Conservation (phyloP, 2,888 invertebrate species). For the Drosophila pseudotakahashii region DNA sequence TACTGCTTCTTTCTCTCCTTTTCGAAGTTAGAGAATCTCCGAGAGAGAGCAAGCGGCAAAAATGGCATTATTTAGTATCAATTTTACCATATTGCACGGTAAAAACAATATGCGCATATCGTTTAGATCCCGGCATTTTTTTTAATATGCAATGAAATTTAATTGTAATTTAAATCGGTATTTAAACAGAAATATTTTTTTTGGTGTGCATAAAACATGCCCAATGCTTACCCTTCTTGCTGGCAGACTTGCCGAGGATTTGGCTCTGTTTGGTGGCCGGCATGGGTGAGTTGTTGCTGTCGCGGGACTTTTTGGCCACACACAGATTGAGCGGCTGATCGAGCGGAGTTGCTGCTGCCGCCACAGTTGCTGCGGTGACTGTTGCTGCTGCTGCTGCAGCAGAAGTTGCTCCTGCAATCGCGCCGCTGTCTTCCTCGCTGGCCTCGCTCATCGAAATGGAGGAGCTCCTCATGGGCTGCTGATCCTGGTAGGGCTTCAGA, state of each 20-base stretch:
- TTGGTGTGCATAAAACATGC: neutral
- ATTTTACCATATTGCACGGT: too few relatives aligned
- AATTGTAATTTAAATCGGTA: neutral
- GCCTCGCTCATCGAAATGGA: constrained; percentile 84
- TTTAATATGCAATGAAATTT: too few relatives aligned
- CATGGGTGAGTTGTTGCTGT: constrained; percentile 61
- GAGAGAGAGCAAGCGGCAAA: too few relatives aligned
- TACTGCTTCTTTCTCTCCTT: too few relatives aligned
- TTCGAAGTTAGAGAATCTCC: too few relatives aligned
- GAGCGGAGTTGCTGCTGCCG: constrained; percentile 48
- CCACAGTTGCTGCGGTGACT: neutral
- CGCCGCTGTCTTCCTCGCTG: constrained; percentile 83
- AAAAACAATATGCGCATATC: too few relatives aligned
- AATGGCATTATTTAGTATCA: too few relatives aligned
- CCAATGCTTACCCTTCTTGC: constrained; percentile 75
- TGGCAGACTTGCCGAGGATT: constrained; percentile 48
- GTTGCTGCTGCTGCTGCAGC: constrained; percentile 10
- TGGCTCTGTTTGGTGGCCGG: constrained; percentile 52
- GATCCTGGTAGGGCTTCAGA: constrained; percentile 73
- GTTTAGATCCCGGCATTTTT: too few relatives aligned
- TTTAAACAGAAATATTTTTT: neutral
- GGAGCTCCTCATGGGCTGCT: constrained; percentile 71
- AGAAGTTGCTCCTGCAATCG: constrained; percentile 46
- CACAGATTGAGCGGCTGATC: constrained; percentile 87
- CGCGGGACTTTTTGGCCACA: constrained; percentile 85